Evolutionary conservation across 2,113 vertebrate genomes (phyloP).

Genomic region (Elanus axillaris): DNA sequence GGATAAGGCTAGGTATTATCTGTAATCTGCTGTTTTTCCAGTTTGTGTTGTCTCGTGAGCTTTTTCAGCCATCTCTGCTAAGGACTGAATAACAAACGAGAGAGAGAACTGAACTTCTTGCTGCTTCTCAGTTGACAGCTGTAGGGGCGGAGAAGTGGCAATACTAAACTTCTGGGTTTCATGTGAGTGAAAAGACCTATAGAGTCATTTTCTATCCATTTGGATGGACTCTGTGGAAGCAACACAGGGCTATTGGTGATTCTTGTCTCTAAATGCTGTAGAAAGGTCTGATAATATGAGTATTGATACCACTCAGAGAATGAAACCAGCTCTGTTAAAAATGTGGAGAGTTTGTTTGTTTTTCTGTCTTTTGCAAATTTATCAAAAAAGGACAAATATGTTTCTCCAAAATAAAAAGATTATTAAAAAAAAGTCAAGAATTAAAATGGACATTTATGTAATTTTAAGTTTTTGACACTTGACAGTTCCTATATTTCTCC

Average conservation of each 20-base stretch:
- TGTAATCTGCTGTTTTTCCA: neutral
- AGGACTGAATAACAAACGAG: neutral
- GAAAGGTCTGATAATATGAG: neutral
- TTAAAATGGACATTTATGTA: neutral
- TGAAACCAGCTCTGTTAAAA: neutral
- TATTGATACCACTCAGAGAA: neutral
- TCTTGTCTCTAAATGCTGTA: neutral
- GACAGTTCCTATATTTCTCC: neutral
- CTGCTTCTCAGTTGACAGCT: neutral
- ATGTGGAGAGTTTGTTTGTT: neutral
- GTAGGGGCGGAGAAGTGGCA: neutral
- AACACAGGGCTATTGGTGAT: neutral
- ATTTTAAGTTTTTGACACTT: neutral
- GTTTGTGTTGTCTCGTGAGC: neutral
- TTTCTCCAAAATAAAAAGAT: neutral
- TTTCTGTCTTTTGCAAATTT: neutral
- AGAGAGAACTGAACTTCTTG: neutral
- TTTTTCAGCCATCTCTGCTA: neutral
- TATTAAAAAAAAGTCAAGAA: neutral
- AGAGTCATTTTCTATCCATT: neutral
- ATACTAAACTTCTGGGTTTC: neutral
- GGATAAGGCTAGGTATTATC: neutral
- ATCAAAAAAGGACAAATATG: neutral
- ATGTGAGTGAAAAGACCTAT: neutral
- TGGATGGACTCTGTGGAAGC: neutral